These are phyloP conservation scores for Pseudomyrmex sp. DNA, from an alignment of 1,140 invertebrate species.

Conservation along the genomic window DNA sequence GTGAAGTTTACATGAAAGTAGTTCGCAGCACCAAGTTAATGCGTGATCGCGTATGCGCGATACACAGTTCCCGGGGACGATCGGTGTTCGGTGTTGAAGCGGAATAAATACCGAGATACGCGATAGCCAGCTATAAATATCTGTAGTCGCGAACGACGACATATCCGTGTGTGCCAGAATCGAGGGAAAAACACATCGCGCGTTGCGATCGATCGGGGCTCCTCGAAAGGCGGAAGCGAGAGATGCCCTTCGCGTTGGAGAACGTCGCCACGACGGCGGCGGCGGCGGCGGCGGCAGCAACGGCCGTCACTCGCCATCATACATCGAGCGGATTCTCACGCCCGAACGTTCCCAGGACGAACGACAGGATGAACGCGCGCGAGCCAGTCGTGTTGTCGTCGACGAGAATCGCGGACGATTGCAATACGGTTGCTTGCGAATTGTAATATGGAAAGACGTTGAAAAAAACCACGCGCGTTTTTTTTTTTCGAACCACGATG, in stretches of 20 bases:
- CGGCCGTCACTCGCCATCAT: neutral
- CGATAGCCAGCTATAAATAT: no score
- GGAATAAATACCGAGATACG: constrained; percentile 3
- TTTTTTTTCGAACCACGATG: constrained; percentile 59
- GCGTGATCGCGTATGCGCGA: neutral
- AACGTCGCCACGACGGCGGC: constrained; percentile 4
- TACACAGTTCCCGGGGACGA: neutral
- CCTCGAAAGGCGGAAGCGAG: neutral
- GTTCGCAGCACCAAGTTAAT: neutral
- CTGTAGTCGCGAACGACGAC: no score
- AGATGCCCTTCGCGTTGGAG: constrained; percentile 32
- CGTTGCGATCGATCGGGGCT: constrained; percentile 31
- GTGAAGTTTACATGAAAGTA: no score
- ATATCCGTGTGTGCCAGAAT: no score
- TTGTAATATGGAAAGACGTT: constrained; percentile 23
- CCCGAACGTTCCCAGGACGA: neutral
- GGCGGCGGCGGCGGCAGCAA: no score
- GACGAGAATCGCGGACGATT: constrained; percentile 24
- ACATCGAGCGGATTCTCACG: constrained; percentile 24
- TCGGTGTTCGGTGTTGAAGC: constrained; percentile 2
- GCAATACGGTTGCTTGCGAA: neutral
- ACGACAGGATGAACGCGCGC: constrained; percentile 51
- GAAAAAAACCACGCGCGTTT: constrained; percentile 29
- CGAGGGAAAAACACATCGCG: neutral
- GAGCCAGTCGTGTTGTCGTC: neutral